Conservation (phyloP, 2,113 vertebrate genomes). For the Sapajus apella region DNA sequence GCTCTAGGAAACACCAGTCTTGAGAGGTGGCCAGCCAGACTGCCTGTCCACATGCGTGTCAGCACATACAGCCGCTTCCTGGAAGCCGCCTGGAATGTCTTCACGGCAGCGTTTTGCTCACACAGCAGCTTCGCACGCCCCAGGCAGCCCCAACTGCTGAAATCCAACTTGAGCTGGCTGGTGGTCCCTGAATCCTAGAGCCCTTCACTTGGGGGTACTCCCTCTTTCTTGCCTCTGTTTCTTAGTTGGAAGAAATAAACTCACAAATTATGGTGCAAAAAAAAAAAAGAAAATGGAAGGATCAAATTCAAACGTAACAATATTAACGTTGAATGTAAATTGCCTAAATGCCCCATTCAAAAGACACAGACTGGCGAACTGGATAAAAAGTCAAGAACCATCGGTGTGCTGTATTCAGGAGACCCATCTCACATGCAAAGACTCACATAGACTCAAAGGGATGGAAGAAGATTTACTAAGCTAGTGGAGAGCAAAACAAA, state of each 20-base stretch:
- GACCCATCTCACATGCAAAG: too few species aligned
- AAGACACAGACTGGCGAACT: too few species aligned
- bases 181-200: slow-evolving; percentile 9
- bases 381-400: too few species aligned
- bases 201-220: not conserved
- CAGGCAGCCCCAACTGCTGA: slow-evolving; percentile 37
- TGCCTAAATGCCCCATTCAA: too few species aligned
- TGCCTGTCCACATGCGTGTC: slow-evolving; percentile 66
- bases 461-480: too few species aligned
- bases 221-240: slow-evolving; percentile 19
- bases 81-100: slow-evolving; percentile 73
- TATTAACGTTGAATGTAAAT: too few species aligned
- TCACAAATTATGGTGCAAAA: not conserved
- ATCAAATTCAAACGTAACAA: too few species aligned
- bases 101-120: slow-evolving; percentile 54
- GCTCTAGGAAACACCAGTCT: slow-evolving; percentile 86
- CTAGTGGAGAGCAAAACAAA: too few species aligned
- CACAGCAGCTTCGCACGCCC: slow-evolving; percentile 60
- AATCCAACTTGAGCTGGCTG: slow-evolving; percentile 59
- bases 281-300: too few species aligned
- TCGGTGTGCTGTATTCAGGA: too few species aligned
- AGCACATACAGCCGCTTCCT: slow-evolving; percentile 72
- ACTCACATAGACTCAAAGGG: too few species aligned
- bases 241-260: slow-evolving; percentile 63
- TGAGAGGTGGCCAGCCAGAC: slow-evolving; percentile 73